These are phyloP conservation scores for Cavia aperea DNA, from an alignment of 2,113 vertebrate genomes.

Conservation along the genomic window DNA sequence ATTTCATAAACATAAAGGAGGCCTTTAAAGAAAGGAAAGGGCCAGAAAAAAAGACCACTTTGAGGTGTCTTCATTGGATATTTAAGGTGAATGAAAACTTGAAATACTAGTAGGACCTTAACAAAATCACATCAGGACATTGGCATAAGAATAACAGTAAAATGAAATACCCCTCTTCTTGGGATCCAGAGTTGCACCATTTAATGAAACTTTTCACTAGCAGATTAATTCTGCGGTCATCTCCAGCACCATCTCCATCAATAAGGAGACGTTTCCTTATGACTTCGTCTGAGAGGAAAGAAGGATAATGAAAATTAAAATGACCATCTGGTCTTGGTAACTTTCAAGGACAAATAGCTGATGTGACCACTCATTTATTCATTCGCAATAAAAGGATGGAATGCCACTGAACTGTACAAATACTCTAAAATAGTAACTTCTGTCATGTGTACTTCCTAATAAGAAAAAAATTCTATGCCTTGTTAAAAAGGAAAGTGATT, in stretches of 20 bases:
- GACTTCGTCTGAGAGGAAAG: constrained; percentile 85
- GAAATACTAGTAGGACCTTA: background rate
- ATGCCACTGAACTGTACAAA: background rate
- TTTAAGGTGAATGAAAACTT: background rate
- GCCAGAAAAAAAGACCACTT: background rate
- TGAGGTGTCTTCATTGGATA: background rate
- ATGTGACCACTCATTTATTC: background rate
- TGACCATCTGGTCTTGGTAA: background rate
- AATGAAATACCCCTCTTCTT: constrained; percentile 88
- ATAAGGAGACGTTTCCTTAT: constrained; percentile 97
- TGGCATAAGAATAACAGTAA: background rate
- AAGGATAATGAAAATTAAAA: constrained; percentile 1
- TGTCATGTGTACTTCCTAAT: background rate
- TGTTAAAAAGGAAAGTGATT: background rate
- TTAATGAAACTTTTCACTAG: constrained; percentile 96
- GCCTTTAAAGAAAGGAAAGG: background rate
- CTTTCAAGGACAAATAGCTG: constrained; percentile 9
- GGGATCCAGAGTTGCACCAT: constrained; percentile 92
- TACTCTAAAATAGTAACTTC: background rate
- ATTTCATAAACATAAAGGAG: constrained; percentile 4
- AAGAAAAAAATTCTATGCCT: background rate
- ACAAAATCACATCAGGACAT: background rate
- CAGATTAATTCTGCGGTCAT: constrained; percentile 94
- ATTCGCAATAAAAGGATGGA: background rate
- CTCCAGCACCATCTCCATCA: constrained; percentile 96